Evolutionary conservation across 2,888 invertebrate genomes (phyloP), one percentile per base, ranked within the genome.

Genomic region (Drosophila colorata): DNA sequence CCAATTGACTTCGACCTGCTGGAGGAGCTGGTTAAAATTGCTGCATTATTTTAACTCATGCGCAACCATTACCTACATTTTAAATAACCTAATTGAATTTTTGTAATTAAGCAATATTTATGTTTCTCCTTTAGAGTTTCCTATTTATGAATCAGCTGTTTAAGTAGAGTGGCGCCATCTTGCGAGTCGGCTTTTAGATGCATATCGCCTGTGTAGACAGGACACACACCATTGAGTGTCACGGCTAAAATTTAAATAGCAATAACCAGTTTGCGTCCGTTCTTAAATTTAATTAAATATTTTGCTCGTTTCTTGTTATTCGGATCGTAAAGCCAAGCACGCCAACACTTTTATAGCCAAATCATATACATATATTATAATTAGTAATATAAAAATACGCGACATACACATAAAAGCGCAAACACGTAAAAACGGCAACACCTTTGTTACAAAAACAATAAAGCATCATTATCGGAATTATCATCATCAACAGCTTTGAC

Each of bases 381-480:
- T 85, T 74, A 59, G 59, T 69, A 73, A 71, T 73, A 80, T 67
- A 67, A 61, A 65, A 70, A 68, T 63, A 67, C 31, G 43, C 53
- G 58, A n/a, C 70, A 48, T 53, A 75, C 64, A 53, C 56, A 82
- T 68, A 66, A 70, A 79, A 70, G 38, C 52, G 37, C 51, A 37
- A 37, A 68, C 51, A 65, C 64, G 78, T 69, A 43, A 58, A 51
- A 85, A 70, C 76, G 71, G 85, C 88, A 87, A 85, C 85, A 85
- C 85, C 85, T 85, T 74, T 33, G 33, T 33, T 81, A 74, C 79
- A 80, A 86, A 83, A 87, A 87, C 78, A 75, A 88, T 85, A 85
- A 87, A 88, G 69, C 88, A 85, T 88, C 84, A 87, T 87, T 87
- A 88, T 87, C 76, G 81, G 70, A 78, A 87, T 88, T 70, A 78